Evolutionary conservation across 1,140 invertebrate genomes (phyloP).

Genomic region (Capitella teleta): DNA sequence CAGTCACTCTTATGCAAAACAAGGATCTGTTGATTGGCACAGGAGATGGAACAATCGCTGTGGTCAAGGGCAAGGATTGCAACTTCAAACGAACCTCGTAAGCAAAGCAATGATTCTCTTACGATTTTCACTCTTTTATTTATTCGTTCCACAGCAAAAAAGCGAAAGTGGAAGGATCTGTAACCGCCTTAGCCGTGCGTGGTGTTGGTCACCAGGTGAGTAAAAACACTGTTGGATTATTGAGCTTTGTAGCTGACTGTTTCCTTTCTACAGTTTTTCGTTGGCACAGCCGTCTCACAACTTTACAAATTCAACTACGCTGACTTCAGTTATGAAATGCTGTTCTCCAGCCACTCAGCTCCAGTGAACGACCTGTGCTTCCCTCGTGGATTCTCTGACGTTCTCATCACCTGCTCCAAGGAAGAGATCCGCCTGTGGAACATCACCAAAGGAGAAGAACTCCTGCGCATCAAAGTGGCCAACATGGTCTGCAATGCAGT

Average conservation of each 20-base stretch:
- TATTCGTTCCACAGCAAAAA: conserved; percentile 36
- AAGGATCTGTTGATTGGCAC: conserved; percentile 59
- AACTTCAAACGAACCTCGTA: conserved; percentile 12
- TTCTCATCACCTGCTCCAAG: conserved; percentile 73
- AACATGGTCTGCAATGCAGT: conserved; percentile 75
- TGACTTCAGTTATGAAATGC: conserved; percentile 54
- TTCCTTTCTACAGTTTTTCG: conserved; percentile 41
- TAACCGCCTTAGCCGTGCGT: conserved; percentile 39
- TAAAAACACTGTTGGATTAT: not conserved
- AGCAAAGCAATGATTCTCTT: not conserved
- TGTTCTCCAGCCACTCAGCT: conserved; percentile 69
- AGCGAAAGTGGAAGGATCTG: conserved; percentile 46
- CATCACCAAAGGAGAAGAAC: conserved; percentile 58
- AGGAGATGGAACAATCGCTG: conserved; percentile 62
- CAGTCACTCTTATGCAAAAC: conserved; percentile 50
- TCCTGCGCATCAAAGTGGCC: conserved; percentile 66
- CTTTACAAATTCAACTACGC: conserved; percentile 66
- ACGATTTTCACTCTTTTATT: conserved; percentile 30
- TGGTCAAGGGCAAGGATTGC: conserved; percentile 11
- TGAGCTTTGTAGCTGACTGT: not conserved
- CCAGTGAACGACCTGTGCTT: conserved; percentile 71
- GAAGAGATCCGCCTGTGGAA: conserved; percentile 79
- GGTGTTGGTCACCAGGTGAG: conserved; percentile 40
- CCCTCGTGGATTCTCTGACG: conserved; percentile 52
- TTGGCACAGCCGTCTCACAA: conserved; percentile 66